Conservation (phyloP, 2,113 vertebrate genomes). For the Thryonomys swinderianus region DNA sequence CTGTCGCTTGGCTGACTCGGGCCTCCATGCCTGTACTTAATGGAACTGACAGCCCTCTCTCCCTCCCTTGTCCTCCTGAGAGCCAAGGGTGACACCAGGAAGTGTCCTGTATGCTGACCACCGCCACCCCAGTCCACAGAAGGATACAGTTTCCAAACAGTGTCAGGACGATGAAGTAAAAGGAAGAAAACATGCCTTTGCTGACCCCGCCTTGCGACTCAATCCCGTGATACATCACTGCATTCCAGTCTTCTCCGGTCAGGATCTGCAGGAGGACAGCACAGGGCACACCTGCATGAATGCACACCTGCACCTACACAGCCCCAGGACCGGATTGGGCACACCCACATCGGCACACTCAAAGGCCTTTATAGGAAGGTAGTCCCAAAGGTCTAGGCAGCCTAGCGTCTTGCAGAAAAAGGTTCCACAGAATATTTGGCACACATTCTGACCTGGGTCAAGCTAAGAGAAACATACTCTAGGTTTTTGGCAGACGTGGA, state of each 20-base stretch:
- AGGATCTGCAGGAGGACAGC: constrained; percentile 88
- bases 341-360: rapidly evolving
- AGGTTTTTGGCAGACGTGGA: not conserved
- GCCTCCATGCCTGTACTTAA: not conserved
- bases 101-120: no score
- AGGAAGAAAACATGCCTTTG: constrained; percentile 96
- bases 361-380: not conserved
- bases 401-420: not conserved
- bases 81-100: no score
- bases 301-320: not conserved
- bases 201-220: constrained; percentile 95
- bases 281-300: rapidly evolving
- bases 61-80: not conserved
- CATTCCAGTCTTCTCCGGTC: constrained; percentile 98
- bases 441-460: not conserved
- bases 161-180: constrained; percentile 97
- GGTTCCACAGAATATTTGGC: not conserved
- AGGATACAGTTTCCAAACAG: constrained; percentile 99
- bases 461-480: not conserved
- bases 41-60: no score
- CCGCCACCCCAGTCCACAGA: not conserved
- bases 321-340: not conserved
- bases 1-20: not conserved
- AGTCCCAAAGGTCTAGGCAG: not conserved
- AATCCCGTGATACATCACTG: constrained; percentile 97